Evolutionary conservation across 2,113 vertebrate genomes (phyloP).

Genomic region (Syngnathoides biaculeatus): DNA sequence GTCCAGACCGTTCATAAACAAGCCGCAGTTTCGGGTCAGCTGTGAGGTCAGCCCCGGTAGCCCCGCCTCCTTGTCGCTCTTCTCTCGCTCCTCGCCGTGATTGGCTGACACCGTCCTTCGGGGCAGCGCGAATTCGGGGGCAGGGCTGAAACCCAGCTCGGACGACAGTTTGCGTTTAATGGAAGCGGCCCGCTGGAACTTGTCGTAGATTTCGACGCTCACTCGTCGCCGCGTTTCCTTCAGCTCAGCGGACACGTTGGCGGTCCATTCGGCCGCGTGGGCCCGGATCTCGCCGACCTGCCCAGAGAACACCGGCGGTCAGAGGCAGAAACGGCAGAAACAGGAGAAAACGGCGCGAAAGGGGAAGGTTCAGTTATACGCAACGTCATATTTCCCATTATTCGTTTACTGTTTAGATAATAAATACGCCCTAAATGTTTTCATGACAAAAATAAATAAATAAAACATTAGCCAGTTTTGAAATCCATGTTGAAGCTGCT

Average conservation of each 20-base stretch:
- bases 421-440: no score
- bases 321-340: neutral
- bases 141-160: slow-evolving; percentile 80
- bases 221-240: slow-evolving; percentile 92
- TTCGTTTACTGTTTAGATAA: no score
- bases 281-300: slow-evolving; percentile 96
- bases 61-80: slow-evolving; percentile 65
- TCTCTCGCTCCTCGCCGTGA: slow-evolving; percentile 64
- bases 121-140: slow-evolving; percentile 82
- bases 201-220: slow-evolving; percentile 96
- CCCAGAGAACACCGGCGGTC: neutral
- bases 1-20: slow-evolving; percentile 86
- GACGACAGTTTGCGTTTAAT: slow-evolving; percentile 94
- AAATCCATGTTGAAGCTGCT: no score
- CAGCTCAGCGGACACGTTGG: slow-evolving; percentile 93
- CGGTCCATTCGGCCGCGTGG: slow-evolving; percentile 95
- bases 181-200: slow-evolving; percentile 92
- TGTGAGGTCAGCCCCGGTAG: slow-evolving; percentile 30
- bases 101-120: slow-evolving; percentile 83
- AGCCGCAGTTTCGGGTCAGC: slow-evolving; percentile 76
- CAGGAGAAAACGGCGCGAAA: no score
- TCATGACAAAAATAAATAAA: no score
- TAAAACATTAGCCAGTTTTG: no score
- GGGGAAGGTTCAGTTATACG: no score
- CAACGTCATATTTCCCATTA: no score